A percentile compares a stretch with the other conserved stretches of the same genome.
These are phyloP conservation scores for Campylomormyrus numenius DNA, from an alignment of 2,113 vertebrate genomes.

Conservation along the genomic window DNA sequence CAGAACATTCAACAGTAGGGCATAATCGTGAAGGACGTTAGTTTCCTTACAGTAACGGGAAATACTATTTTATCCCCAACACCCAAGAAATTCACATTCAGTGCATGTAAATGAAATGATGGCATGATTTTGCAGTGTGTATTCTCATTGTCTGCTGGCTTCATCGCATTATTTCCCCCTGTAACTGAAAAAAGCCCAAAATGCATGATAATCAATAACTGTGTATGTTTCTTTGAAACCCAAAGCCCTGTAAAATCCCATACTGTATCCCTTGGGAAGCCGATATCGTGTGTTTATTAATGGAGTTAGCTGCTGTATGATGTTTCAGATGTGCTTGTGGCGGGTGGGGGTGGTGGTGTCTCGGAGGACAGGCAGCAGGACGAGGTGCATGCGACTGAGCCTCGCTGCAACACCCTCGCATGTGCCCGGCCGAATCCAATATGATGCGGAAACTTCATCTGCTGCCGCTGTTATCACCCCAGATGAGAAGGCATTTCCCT, in stretches of 20 bases:
- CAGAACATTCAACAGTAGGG: not conserved
- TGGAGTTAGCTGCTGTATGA: conserved; percentile 2
- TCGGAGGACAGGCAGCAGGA: not conserved
- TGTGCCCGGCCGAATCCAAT: not conserved
- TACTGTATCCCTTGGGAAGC: not conserved
- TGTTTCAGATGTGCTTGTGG: not conserved
- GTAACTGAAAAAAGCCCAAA: not conserved
- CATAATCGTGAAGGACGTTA: not conserved
- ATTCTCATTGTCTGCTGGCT: not conserved
- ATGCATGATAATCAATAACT: conserved; percentile 16
- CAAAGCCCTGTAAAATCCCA: not conserved
- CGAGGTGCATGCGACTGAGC: not conserved
- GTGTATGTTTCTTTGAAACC: conserved; percentile 20
- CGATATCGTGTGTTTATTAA: conserved; percentile 13
- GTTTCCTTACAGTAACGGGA: not conserved
- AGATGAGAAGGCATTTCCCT: conserved; percentile 10
- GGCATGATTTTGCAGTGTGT: not conserved
- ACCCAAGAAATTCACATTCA: not conserved
- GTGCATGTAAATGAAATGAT: not conserved
- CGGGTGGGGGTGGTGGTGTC: not conserved
- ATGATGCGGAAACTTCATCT: not conserved
- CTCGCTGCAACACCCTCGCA: not conserved
- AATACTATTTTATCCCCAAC: not conserved
- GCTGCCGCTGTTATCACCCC: not conserved
- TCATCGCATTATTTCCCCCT: not conserved